phyloP scores from a whole-genome alignment of 1,140 invertebrate species.

The Bombus soroeensis region DNA sequence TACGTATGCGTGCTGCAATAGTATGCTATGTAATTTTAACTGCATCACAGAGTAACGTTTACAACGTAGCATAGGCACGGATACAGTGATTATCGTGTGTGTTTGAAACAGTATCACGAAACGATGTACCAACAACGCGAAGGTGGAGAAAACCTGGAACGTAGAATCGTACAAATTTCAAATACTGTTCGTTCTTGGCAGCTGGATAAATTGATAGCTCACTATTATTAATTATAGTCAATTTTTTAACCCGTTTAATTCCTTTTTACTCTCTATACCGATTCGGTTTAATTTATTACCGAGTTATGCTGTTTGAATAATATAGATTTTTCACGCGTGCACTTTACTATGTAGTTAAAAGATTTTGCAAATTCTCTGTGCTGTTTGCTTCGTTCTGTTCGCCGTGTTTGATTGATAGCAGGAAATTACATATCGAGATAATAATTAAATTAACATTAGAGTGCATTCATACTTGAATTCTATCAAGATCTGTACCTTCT shows the following conservation, averaged over 20 bases:
- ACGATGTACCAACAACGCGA: background rate
- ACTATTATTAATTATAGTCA: background rate
- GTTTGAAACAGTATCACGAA: background rate
- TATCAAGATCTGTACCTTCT: background rate
- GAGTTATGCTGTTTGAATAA: background rate
- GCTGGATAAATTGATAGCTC: background rate
- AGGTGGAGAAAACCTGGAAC: background rate
- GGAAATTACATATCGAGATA: background rate
- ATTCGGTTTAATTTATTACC: background rate
- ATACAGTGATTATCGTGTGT: background rate
- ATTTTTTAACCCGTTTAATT: no score
- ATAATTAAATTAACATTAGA: conserved; percentile 2
- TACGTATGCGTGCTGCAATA: background rate
- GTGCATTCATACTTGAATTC: background rate
- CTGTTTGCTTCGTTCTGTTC: background rate
- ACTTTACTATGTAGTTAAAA: background rate
- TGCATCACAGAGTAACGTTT: background rate
- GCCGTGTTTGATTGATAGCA: background rate
- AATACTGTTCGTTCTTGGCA: background rate
- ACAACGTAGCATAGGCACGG: background rate
- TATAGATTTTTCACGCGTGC: background rate
- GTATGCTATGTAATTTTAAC: background rate
- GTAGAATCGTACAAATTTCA: background rate
- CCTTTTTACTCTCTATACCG: background rate
- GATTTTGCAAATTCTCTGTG: background rate